These are phyloP conservation scores for Bellardia pandia DNA, from an alignment of 2,888 invertebrate genomes.

Conservation along the genomic window DNA sequence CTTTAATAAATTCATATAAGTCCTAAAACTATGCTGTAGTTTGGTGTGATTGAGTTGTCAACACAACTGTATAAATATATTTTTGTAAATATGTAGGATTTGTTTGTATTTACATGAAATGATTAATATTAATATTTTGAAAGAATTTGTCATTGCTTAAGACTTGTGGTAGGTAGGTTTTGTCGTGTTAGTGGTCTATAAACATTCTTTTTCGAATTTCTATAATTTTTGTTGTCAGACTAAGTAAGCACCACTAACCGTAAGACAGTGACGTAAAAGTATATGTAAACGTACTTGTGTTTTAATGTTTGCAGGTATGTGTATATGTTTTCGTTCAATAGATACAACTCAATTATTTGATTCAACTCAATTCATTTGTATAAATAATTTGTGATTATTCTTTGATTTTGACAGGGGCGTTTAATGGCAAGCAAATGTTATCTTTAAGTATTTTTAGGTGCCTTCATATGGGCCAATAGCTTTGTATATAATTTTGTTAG, in stretches of 20 bases:
- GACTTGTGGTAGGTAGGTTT: conserved; percentile 21
- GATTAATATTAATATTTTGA: neutral
- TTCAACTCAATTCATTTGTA: neutral
- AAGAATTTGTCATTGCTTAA: conserved; percentile 2
- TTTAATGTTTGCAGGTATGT: neutral
- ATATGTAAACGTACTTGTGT: neutral
- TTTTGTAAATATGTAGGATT: too few species aligned
- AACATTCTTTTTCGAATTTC: neutral
- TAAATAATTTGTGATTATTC: neutral
- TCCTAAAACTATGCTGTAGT: too few species aligned
- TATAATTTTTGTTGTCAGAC: neutral
- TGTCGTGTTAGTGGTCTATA: neutral
- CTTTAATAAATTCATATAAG: too few species aligned
- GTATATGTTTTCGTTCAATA: neutral
- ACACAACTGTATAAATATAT: neutral
- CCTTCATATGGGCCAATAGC: neutral
- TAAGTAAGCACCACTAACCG: neutral
- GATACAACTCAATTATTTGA: conserved; percentile 24
- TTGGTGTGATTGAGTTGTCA: too few species aligned
- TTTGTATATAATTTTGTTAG: conserved; percentile 18
- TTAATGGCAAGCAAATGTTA: conserved; percentile 15
- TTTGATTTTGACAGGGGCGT: neutral
- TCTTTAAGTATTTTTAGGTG: conserved; percentile 44
- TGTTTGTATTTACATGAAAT: neutral
- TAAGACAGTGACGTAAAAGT: neutral